Evolutionary conservation across 2,888 invertebrate genomes (phyloP).

Genomic region (Xiphydria camelus): DNA sequence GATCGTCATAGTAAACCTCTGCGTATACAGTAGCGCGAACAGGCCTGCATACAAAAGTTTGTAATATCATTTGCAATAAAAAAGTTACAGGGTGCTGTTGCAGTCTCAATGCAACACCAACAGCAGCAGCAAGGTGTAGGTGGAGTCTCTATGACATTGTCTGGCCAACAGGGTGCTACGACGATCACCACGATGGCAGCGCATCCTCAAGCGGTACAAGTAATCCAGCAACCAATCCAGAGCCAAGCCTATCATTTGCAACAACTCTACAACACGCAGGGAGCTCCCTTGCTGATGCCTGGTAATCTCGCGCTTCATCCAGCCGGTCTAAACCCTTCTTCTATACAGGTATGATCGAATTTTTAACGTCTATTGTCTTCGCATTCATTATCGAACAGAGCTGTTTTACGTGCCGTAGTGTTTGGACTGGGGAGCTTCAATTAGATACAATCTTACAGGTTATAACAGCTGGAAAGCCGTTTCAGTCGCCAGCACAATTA

Average conservation of each 20-base stretch:
- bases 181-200: constrained; percentile 79
- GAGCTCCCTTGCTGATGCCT: constrained; percentile 76
- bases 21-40: no score
- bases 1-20: no score
- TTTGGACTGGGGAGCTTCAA: no score
- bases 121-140: constrained; percentile 59
- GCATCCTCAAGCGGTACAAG: constrained; percentile 74
- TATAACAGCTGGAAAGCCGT: constrained; percentile 81
- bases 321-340: constrained; percentile 73
- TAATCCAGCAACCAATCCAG: constrained; percentile 81
- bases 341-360: constrained; percentile 64
- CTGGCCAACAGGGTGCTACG: constrained; percentile 59
- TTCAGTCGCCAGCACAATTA: constrained; percentile 74
- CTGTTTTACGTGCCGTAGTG: no score
- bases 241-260: constrained; percentile 73
- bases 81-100: constrained; percentile 50
- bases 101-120: constrained; percentile 62
- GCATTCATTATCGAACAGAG: no score
- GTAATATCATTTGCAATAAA: constrained; percentile 22
- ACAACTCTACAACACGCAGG: constrained; percentile 80
- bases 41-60: no score
- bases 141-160: constrained; percentile 55
- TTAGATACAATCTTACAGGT: constrained; percentile 67
- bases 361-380: no score
- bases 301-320: constrained; percentile 78